Evolutionary conservation across 2,113 vertebrate species (phyloP).

Genomic region (Osmerus mordax): DNA sequence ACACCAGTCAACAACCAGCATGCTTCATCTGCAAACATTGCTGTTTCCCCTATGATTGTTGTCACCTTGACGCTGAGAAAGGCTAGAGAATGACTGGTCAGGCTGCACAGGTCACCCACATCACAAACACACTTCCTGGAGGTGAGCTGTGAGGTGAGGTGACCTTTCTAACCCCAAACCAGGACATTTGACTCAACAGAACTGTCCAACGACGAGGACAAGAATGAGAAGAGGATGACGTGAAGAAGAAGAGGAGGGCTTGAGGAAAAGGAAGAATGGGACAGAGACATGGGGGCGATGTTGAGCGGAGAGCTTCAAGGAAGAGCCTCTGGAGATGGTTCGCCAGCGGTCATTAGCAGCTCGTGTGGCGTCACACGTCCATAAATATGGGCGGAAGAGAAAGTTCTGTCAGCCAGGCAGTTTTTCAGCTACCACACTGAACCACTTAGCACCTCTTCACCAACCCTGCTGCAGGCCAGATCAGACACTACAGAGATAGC

Average conservation of each 20-base stretch:
- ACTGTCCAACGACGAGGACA: neutral
- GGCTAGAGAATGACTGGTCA: slow-evolving; percentile 12
- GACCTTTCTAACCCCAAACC: neutral
- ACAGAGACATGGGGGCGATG: too few relatives aligned
- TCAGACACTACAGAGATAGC: too few relatives aligned
- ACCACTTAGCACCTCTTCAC: slow-evolving; percentile 57
- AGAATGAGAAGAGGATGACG: neutral
- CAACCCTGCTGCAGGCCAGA: slow-evolving; percentile 25
- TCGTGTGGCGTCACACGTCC: too few relatives aligned
- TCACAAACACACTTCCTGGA: slow-evolving; percentile 4
- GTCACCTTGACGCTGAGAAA: slow-evolving; percentile 48
- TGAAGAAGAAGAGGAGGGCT: neutral
- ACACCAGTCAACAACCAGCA: slow-evolving; percentile 53
- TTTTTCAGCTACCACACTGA: slow-evolving; percentile 61
- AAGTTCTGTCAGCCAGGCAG: slow-evolving; percentile 25
- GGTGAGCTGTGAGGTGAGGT: neutral
- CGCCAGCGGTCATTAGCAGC: too few relatives aligned
- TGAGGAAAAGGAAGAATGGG: too few relatives aligned
- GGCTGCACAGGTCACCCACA: neutral
- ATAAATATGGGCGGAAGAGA: too few relatives aligned
- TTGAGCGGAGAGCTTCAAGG: too few relatives aligned
- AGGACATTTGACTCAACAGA: neutral
- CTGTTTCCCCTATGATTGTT: slow-evolving; percentile 38
- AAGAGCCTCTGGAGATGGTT: too few relatives aligned
- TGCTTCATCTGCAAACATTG: slow-evolving; percentile 69